These are phyloP conservation scores for Eurytoma californica DNA, from an alignment of 2,888 invertebrate species.

Conservation along the genomic window DNA sequence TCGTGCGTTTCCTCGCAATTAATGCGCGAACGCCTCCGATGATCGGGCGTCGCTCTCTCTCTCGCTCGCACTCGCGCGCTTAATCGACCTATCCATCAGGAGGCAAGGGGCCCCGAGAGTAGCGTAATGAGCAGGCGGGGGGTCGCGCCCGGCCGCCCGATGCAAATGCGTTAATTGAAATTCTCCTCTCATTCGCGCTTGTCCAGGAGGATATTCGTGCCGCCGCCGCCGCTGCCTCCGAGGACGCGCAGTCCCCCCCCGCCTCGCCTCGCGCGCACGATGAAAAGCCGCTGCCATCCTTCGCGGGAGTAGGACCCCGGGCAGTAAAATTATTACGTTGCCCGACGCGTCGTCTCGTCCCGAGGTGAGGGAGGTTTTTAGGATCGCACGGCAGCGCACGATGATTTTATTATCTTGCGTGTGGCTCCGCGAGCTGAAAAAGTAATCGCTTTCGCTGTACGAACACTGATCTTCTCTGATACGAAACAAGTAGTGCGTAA, in stretches of 20 bases:
- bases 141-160: slow-evolving; percentile 18
- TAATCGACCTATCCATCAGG: slow-evolving; percentile 55
- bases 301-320: too few species aligned
- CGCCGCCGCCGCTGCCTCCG: neutral
- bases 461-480: neutral
- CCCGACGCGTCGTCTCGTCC: slow-evolving; percentile 10
- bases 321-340: slow-evolving; percentile 26
- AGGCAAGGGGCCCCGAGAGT: neutral
- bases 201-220: slow-evolving; percentile 34
- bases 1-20: slow-evolving; percentile 22
- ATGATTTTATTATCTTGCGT: slow-evolving; percentile 19
- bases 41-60: slow-evolving; percentile 22
- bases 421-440: neutral
- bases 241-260: neutral
- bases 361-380: neutral
- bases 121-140: slow-evolving; percentile 50
- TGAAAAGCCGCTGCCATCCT: slow-evolving; percentile 30
- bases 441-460: neutral
- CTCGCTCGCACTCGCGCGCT: neutral
- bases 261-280: slow-evolving; percentile 1
- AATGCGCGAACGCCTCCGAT: slow-evolving; percentile 44
- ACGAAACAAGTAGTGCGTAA: too few species aligned
- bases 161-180: slow-evolving; percentile 53
- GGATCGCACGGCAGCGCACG: neutral
- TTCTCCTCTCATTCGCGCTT: slow-evolving; percentile 50